Evolutionary conservation across 2,113 vertebrate genomes (phyloP).

Genomic region (Gavialis gangeticus): DNA sequence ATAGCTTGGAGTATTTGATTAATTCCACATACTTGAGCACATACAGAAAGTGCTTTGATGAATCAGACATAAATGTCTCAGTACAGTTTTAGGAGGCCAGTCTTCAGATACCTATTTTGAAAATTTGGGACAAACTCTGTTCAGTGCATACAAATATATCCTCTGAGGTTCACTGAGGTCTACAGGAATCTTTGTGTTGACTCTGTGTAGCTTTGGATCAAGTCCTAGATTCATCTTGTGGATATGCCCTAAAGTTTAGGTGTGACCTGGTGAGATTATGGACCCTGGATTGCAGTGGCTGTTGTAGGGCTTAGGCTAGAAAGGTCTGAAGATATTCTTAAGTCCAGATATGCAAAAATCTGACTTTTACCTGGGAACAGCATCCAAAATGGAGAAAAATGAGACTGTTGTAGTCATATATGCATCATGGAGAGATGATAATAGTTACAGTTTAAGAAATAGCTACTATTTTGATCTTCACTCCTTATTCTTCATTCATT

Average conservation of each 20-base stretch:
- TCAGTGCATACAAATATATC: neutral
- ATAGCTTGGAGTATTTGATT: neutral
- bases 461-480: neutral
- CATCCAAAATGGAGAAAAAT: neutral
- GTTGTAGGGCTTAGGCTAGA: neutral
- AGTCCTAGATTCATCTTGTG: neutral
- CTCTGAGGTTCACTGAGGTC: neutral
- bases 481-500: neutral
- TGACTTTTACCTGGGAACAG: neutral
- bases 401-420: neutral
- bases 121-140: neutral
- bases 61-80: neutral
- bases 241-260: neutral
- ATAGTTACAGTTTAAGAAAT: neutral
- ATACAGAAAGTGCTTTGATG: neutral
- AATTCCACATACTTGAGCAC: neutral
- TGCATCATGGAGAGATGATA: neutral
- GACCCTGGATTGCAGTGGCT: neutral
- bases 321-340: neutral
- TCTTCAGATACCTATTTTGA: neutral
- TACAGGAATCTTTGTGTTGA: neutral
- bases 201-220: neutral
- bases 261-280: neutral
- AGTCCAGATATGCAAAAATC: neutral
- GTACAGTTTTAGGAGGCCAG: neutral